Evolutionary conservation across 2,888 invertebrate species (phyloP), one percentile per base, ranked within the genome.

Genomic region (Ditula angustiorana): DNA sequence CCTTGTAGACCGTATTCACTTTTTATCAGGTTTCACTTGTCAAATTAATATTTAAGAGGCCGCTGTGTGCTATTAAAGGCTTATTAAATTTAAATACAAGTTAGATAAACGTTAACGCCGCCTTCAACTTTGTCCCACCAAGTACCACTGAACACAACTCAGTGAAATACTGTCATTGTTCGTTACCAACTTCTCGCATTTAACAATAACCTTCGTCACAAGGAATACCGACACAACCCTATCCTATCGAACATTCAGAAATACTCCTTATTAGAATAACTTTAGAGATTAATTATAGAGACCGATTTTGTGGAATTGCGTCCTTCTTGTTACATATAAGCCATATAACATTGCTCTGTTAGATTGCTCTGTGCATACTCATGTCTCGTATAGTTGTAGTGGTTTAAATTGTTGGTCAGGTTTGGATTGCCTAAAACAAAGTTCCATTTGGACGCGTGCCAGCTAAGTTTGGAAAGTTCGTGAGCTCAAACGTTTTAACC

Each of bases 101-200:
- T n/a, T n/a, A 33, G 11, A n/a, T 33, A 11, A 33, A 33, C 33
- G n/a, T n/a, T n/a, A n/a, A 33, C 33, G 7, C 13, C 5, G 37
- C 13, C 4, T 30, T 10, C 26, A 5, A 26, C n/a, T 7, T 16
- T 13, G 23, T n/a, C 33, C 16, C 21, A 46, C 16, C 33, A 35
- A 58, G 33, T 58, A 11, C 5, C 5, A 19, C 21, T 53, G 2
- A 37, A 16, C 16, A 37, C 21, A 24, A 24, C 24, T 37, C 10
- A 4, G 35, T 7, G 37, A 24, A 53, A 37, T 24, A 37, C 53
- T 37, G 24, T 37, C 23, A 53, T 53, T 24, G 53, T 53, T 24
- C 13, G 47, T 8, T 13, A 49, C 47, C n/a, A 35, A 53, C 23
- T 53, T 35, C 35, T 8, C 24, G 10, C 13, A 37, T 13, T 30